phyloP scores from a whole-genome alignment of 2,113 vertebrate genomes.

The Prolemur simus region DNA sequence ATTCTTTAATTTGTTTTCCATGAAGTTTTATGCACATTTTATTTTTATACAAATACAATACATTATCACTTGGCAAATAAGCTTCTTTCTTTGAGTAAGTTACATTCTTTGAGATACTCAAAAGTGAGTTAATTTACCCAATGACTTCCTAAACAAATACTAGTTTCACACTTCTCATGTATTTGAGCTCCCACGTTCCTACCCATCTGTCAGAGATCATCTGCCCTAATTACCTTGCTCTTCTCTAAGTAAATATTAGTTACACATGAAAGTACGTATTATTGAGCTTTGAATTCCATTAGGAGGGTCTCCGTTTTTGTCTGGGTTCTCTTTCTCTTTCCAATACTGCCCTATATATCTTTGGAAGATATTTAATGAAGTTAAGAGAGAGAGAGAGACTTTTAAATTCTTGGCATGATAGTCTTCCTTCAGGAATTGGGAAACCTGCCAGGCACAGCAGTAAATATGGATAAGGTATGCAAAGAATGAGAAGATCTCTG shows the following conservation, averaged over 20 bases:
- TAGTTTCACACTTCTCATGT: background rate
- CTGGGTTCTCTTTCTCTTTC: conserved; percentile 8
- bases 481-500: background rate
- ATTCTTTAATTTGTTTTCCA: background rate
- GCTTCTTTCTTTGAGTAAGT: background rate
- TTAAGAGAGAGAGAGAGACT: conserved; percentile 21
- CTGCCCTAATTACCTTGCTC: background rate
- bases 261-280: conserved; percentile 7
- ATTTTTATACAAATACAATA: conserved; percentile 5
- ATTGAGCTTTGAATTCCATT: conserved; percentile 21
- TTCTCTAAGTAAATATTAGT: conserved; percentile 50
- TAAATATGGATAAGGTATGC: background rate
- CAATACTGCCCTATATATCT: background rate
- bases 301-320: background rate
- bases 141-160: conserved; percentile 20
- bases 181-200: background rate
- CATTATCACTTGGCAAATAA: background rate
- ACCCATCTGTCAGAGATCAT: conserved; percentile 14
- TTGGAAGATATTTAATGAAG: conserved; percentile 45
- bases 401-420: background rate
- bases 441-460: background rate
- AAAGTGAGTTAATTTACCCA: background rate
- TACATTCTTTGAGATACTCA: conserved; percentile 34
- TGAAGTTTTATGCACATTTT: background rate
- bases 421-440: background rate